These are phyloP conservation scores for Bombyx mori DNA, from an alignment of 1,140 invertebrate genomes.

Conservation along the genomic window ASM3026992v2 NC_085109.1:33501-34000, in stretches of 20 bases:
- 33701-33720: constrained; percentile 75
- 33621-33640: constrained; percentile 25
- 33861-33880: no score
- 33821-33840: constrained; percentile 38
- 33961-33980: no score
- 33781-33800: constrained; percentile 84
- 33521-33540: constrained; percentile 14
- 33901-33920: no score
- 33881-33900: no score
- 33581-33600: constrained; percentile 52
- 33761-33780: constrained; percentile 89
- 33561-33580: constrained; percentile 42
- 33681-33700: constrained; percentile 49
- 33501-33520: constrained; percentile 19
- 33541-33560: constrained; percentile 34
- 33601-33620: constrained; percentile 22
- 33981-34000: no score
- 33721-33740: constrained; percentile 83
- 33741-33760: constrained; percentile 90
- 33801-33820: constrained; percentile 81
- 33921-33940: no score
- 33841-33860: no score
- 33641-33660: constrained; percentile 52
- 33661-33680: constrained; percentile 44
- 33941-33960: no score